Base-by-base conservation (phyloP, 2,888 invertebrate species). In the Fragum whitleyi region DNA sequence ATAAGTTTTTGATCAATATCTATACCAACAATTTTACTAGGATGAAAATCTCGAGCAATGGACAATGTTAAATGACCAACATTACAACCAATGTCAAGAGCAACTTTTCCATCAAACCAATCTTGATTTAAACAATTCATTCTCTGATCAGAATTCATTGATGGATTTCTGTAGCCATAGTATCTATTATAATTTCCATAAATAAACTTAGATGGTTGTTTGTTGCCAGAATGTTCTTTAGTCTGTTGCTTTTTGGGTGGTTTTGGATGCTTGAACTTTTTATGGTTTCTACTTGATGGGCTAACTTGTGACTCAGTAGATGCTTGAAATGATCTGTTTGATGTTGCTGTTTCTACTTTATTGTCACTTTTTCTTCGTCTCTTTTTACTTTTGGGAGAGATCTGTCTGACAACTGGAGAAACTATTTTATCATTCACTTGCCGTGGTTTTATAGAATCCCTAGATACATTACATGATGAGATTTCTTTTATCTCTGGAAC, bases 121-220 rank as follows among this genome's bases (percentile, higher is more conserved):
- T 97, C 96, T 59, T 96, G 95, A 90, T 97, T 96, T 91, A 99
- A 96, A 75, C 97, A 96, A 91, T 96, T 96, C 87, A 99, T 95
- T 72, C 99, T 96, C 61, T 96, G 95, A 94, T 99, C 99, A 53
- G 89, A 83, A 36, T 90, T 96, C 55, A 96, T 96, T 88, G 97
- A 96, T 28, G 96, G 95, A 94, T 98, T 97, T 47, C 99, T 96
- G 93, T 98, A 98, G 26, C 99, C 99, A 92, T 98, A 98, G 95
- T 99, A 99, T 95, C 97, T 96, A 94, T 97, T 97, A 94, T 98
- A 99, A 94, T 99, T 99, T 76, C 99, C 99, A 95, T 97, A 98
- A 92, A 97, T 97, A 95, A 97, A 98, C 92, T 96, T 96, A 78
- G 95, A 94, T 32, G 96, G 95, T 55, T 83, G 80, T 59, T 83